phyloP scores from a whole-genome alignment of 2,797 vertebrate genomes.

The Salmo trutta region DNA sequence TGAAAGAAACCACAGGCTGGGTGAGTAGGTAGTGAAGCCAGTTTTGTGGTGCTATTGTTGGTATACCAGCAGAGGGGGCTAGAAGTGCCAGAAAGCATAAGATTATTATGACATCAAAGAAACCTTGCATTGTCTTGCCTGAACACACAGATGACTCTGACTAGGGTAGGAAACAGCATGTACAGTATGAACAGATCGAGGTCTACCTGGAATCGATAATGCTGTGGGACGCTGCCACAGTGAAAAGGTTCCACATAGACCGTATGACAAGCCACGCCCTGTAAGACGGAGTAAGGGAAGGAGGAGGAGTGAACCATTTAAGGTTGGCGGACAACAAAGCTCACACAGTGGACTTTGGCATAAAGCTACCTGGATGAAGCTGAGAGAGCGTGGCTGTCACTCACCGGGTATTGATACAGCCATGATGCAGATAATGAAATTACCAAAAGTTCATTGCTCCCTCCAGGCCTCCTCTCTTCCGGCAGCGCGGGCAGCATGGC shows the following conservation, averaged over 20 bases:
- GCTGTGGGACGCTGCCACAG: background rate
- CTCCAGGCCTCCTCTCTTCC: background rate
- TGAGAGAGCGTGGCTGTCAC: constrained; percentile 51
- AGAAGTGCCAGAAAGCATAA: background rate
- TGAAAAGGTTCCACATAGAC: too few species aligned
- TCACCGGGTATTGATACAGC: constrained; percentile 64
- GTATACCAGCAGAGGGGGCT: constrained; percentile 30
- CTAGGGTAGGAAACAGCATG: constrained; percentile 10
- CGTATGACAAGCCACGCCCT: background rate
- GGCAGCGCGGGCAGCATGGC: background rate
- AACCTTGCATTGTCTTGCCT: background rate
- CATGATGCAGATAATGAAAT: constrained; percentile 77
- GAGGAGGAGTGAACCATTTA: background rate
- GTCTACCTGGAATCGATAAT: background rate
- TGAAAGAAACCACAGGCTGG: background rate
- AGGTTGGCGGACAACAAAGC: background rate
- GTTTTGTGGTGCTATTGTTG: constrained; percentile 10
- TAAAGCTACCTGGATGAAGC: constrained; percentile 15
- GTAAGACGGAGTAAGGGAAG: background rate
- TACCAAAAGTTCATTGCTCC: constrained; percentile 46
- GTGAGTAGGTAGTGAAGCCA: background rate
- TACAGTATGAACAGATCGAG: background rate
- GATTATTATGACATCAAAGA: background rate
- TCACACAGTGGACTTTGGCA: background rate
- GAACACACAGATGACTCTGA: constrained; percentile 6